phyloP scores from a whole-genome alignment of 2,888 invertebrate genomes.

The Limnephilus marmoratus region DNA sequence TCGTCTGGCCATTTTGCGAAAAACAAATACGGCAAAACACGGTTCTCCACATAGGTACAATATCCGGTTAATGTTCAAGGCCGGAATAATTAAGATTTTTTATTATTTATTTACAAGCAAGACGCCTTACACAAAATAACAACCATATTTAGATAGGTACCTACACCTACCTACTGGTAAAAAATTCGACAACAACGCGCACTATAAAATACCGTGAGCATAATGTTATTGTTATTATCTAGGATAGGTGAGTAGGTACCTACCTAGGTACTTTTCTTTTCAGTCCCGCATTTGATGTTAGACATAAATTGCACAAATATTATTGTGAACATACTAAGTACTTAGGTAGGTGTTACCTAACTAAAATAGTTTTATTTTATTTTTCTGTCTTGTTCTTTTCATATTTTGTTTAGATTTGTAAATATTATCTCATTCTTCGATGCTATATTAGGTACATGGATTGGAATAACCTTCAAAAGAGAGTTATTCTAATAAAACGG shows the following conservation, averaged over 20 bases:
- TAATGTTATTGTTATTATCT: neutral
- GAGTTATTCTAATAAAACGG: no score
- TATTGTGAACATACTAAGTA: no score
- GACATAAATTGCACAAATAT: neutral
- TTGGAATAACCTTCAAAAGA: no score
- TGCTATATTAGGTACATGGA: no score
- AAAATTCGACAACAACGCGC: neutral
- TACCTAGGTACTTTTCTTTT: neutral
- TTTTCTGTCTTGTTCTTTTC: neutral
- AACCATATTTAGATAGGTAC: neutral
- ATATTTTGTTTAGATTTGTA: no score
- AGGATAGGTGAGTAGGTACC: neutral
- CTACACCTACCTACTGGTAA: neutral
- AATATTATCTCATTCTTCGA: no score
- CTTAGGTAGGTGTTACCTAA: no score
- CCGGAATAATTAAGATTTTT: neutral
- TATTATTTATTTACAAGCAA: neutral
- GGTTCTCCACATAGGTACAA: neutral
- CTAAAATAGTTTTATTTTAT: no score
- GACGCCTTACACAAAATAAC: neutral
- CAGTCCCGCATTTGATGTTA: neutral
- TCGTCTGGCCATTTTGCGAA: neutral
- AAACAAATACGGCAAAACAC: neutral
- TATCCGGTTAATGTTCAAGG: constrained; percentile 2
- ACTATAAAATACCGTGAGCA: neutral